A percentile compares a stretch with the other conserved stretches of the same genome.
These are phyloP conservation scores for Chelonus formosanus DNA, from an alignment of 2,888 invertebrate genomes.

Conservation along the genomic window DNA sequence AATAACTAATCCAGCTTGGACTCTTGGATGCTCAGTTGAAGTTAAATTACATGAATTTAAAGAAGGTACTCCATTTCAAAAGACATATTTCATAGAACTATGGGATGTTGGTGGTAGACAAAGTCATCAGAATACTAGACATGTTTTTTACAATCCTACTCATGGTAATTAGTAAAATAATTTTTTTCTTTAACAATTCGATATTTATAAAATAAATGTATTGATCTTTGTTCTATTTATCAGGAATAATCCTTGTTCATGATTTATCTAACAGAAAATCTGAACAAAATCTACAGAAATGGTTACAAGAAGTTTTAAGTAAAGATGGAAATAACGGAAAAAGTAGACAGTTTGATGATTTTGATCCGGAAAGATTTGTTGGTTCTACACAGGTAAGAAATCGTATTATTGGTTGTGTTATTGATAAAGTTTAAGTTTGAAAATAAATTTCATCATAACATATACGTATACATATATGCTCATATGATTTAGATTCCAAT, in stretches of 20 bases:
- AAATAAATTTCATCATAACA: constrained; percentile 11
- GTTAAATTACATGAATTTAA: constrained; percentile 94
- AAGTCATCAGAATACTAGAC: constrained; percentile 90
- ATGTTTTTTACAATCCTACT: constrained; percentile 92
- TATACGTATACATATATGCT: constrained; percentile 21
- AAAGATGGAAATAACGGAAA: constrained; percentile 71
- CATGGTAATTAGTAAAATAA: constrained; percentile 72
- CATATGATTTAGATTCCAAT: constrained; percentile 78
- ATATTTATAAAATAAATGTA: constrained; percentile 13
- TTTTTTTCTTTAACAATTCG: too few relatives aligned
- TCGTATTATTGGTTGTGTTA: too few relatives aligned
- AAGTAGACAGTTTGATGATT: constrained; percentile 71
- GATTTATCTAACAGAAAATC: constrained; percentile 97
- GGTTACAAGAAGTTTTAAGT: constrained; percentile 90
- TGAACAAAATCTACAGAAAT: constrained; percentile 90
- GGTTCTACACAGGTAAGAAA: constrained; percentile 76
- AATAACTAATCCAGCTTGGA: constrained; percentile 89
- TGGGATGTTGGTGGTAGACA: constrained; percentile 98
- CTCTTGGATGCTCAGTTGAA: constrained; percentile 95
- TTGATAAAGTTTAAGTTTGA: not conserved
- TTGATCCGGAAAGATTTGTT: constrained; percentile 86
- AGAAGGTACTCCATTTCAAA: constrained; percentile 91
- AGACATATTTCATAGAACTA: constrained; percentile 90
- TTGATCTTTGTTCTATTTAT: constrained; percentile 50
- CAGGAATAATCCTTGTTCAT: constrained; percentile 92